Conservation (phyloP, 2,888 invertebrate species). For the Chloroclysta siterata region DNA sequence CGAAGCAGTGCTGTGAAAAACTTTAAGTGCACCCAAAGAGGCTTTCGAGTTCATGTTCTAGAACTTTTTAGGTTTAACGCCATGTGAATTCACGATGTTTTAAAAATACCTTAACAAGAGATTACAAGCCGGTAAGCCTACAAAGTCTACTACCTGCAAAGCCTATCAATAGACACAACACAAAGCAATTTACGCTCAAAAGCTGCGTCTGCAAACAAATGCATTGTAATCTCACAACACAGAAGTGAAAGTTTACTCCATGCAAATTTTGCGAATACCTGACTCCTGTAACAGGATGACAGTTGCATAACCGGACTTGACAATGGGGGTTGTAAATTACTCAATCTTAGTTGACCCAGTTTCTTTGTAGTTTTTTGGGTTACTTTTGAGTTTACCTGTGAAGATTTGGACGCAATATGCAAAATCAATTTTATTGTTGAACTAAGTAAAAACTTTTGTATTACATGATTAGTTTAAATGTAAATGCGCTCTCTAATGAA, state of each 20-base stretch:
- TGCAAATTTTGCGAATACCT: conserved; percentile 63
- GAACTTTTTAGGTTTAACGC: no score
- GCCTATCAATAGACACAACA: conserved; percentile 12
- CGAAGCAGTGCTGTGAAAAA: no score
- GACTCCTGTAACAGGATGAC: conserved; percentile 41
- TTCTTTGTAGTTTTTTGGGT: conserved; percentile 44
- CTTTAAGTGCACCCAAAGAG: no score
- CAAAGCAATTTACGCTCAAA: conserved; percentile 41
- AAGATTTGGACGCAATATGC: not conserved
- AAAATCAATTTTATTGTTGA: not conserved
- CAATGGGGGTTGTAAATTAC: conserved; percentile 70
- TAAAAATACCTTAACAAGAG: not conserved
- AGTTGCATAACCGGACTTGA: conserved; percentile 63
- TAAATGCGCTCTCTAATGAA: no score
- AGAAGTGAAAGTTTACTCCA: conserved; percentile 75
- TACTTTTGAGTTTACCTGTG: conserved; percentile 65
- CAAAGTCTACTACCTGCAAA: not conserved
- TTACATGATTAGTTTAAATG: no score
- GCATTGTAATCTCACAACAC: conserved; percentile 55
- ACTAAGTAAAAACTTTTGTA: no score
- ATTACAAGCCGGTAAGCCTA: conserved; percentile 7
- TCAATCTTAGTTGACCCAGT: conserved; percentile 59
- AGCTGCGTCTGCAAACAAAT: conserved; percentile 53
- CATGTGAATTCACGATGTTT: no score
- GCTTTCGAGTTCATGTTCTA: no score